A percentile compares a stretch with the other conserved stretches of the same genome.
These are phyloP conservation scores for Hyles lineata DNA, from an alignment of 2,888 invertebrate genomes.

Conservation along the genomic window DNA sequence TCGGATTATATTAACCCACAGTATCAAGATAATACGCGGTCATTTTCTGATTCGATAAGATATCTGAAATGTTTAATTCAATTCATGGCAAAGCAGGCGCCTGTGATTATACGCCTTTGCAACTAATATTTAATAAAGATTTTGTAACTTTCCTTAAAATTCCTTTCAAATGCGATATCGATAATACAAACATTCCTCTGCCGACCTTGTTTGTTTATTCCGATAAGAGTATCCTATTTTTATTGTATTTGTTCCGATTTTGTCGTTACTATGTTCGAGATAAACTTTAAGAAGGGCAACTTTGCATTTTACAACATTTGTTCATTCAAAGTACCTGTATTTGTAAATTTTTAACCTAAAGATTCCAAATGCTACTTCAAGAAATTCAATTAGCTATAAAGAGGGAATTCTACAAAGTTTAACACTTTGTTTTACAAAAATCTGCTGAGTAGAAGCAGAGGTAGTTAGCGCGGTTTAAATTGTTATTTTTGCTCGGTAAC, in stretches of 20 bases:
- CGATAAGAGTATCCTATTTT: not conserved
- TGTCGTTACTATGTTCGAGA: not conserved
- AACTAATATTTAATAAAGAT: not conserved
- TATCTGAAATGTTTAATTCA: constrained; percentile 19
- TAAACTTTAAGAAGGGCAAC: not conserved
- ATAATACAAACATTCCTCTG: not conserved
- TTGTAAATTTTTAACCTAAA: not conserved
- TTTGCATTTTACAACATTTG: not conserved
- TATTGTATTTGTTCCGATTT: not conserved
- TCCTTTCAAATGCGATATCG: constrained; percentile 15
- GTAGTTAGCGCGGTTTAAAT: not conserved
- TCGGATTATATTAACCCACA: not conserved
- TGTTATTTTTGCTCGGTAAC: not conserved
- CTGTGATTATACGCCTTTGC: constrained; percentile 7
- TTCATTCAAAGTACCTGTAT: not conserved
- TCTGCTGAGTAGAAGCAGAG: not conserved
- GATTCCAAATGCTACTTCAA: not conserved
- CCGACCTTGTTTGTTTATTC: not conserved
- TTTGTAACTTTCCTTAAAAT: constrained; percentile 3
- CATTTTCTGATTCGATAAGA: constrained; percentile 18
- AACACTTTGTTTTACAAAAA: not conserved
- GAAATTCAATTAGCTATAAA: not conserved
- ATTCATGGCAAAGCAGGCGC: constrained; percentile 17
- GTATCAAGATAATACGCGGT: constrained; percentile 13
- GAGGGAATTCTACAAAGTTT: not conserved